A percentile compares a stretch with the other conserved stretches of the same genome.
Conservation (phyloP, 2,113 vertebrate species). For the Gymnorhina tibicen region DNA sequence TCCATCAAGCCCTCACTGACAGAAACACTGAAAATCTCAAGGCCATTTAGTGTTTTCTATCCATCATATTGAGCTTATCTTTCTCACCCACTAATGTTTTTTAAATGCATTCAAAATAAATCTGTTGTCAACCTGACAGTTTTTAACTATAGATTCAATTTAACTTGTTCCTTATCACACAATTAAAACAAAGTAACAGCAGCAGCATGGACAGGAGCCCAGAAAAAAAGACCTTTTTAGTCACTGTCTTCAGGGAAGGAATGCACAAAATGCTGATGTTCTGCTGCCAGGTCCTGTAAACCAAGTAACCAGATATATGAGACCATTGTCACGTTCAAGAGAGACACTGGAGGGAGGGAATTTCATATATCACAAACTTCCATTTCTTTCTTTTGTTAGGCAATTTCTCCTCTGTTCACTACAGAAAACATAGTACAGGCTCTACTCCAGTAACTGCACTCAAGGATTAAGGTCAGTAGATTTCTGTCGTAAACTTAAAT, state of each 20-base stretch:
- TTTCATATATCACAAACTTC: not conserved
- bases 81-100: not conserved
- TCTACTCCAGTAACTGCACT: not conserved
- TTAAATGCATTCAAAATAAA: not conserved
- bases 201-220: not conserved
- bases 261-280: not conserved
- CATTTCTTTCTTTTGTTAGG: not conserved
- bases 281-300: not conserved
- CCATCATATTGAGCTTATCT: not conserved
- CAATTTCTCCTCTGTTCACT: not conserved
- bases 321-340: not conserved
- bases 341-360: not conserved
- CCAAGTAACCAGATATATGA: not conserved
- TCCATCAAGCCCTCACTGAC: not conserved
- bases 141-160: not conserved
- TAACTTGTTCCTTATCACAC: not conserved
- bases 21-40: slow-evolving; percentile 5
- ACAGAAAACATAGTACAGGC: not conserved
- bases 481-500: not conserved
- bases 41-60: not conserved
- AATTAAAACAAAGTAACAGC: not conserved
- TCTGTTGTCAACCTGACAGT: not conserved
- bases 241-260: not conserved
- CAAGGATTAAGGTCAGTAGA: not conserved
- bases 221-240: not conserved